These are phyloP conservation scores for Harlomillsia oculata DNA, from an alignment of 1,140 invertebrate species.

Conservation along the genomic window DNA sequence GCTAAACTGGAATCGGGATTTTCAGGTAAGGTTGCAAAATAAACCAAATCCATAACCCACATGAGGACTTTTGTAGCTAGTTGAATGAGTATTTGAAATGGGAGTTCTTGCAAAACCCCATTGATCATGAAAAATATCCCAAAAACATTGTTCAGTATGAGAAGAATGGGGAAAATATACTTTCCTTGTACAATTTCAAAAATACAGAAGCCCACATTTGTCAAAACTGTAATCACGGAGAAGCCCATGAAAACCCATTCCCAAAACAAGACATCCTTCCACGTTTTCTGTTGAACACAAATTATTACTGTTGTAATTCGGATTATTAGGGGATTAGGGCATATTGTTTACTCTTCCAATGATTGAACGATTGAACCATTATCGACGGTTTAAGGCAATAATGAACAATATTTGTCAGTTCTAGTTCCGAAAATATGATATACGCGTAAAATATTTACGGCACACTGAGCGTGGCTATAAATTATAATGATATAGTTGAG, in stretches of 20 bases:
- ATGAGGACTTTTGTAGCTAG: conserved; percentile 9
- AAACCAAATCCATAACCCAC: conserved; percentile 20
- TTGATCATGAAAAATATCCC: conserved; percentile 8
- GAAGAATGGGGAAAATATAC: conserved; percentile 14
- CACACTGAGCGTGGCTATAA: no score
- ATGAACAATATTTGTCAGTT: no score
- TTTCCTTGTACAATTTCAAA: conserved; percentile 7
- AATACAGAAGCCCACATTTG: conserved; percentile 12
- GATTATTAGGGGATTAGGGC: no score
- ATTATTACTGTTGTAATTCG: no score
- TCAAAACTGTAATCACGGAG: conserved; percentile 3
- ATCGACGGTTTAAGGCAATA: no score
- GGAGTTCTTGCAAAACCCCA: conserved; percentile 17
- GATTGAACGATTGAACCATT: no score
- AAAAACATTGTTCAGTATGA: conserved; percentile 7
- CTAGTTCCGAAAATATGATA: no score
- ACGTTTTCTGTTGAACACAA: neutral
- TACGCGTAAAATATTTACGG: no score
- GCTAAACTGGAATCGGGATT: neutral
- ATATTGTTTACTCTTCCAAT: no score
- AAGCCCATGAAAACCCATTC: conserved; percentile 17
- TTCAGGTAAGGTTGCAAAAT: conserved; percentile 9
- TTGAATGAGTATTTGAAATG: conserved; percentile 19
- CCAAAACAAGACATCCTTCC: conserved; percentile 7
- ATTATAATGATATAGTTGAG: no score